Evolutionary conservation across 2,888 invertebrate genomes (phyloP), one percentile per base, ranked within the genome.

Genomic region (Eustalomyia histrio): DNA sequence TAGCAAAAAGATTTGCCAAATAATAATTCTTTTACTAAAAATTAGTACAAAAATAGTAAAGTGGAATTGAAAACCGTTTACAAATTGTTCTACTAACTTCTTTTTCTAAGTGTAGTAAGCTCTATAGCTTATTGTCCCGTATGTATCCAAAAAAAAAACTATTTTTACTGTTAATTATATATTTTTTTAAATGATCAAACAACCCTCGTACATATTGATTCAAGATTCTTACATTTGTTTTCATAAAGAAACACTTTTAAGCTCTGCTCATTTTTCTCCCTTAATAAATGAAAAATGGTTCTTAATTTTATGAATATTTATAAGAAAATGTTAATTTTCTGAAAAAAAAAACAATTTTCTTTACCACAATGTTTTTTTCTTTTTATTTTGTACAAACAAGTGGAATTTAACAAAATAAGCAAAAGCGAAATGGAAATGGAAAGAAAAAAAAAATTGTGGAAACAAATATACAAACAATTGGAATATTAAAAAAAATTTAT

Each of bases 291-390:
- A n/a, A 47, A 47, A n/a, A 47, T 47, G 43, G 60, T 78, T 55
- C 78, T 72, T 78, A 60, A 60, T 53, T 53, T 33, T 72, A 72
- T 78, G 60, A 72, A 78, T 78, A 67, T 78, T 78, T 61, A 78
- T 72, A 60, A 76, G 60, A 65, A 72, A 61, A 65, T 55, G 78
- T 55, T 55, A 72, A 72, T 61, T 61, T 78, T 78, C 55, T 67
- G 12, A 60, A 33, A 64, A 58, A 39, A 57, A 33, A 24, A n/a
- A 52, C 12, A 35, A 7, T 9, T 10, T n/a, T 47, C 14, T 43
- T 43, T 47, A 2, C 12, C 43, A 47, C 43, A 14, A 14, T 47
- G 14, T 6, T 39, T 47, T 39, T 47, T 47, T 47, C 5, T 47
- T 47, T 47, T 47, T 14, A n/a, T 4, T 47, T n/a, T n/a, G 29